These are phyloP conservation scores for Podarcis cretensis DNA, from an alignment of 2,113 vertebrate species.

Conservation along the genomic window DNA sequence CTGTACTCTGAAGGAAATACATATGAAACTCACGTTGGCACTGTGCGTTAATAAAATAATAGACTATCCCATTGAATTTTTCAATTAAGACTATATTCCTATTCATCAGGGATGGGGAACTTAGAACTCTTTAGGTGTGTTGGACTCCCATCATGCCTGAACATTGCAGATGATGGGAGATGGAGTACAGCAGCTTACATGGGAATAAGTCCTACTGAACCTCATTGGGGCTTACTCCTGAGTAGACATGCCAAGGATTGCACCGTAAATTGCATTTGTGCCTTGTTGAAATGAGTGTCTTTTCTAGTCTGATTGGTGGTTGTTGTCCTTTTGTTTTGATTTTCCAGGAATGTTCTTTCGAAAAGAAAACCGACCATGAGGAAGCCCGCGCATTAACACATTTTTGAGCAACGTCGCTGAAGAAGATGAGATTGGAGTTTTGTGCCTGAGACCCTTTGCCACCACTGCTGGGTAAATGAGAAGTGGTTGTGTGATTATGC, in stretches of 20 bases:
- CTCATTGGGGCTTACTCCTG: not conserved
- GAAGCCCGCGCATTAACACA: conserved; percentile 25
- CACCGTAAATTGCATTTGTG: not conserved
- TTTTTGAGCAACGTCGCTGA: not conserved
- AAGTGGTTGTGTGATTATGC: conserved; percentile 88
- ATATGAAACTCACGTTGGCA: conserved; percentile 45
- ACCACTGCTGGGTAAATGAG: conserved; percentile 74
- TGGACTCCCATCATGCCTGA: not conserved
- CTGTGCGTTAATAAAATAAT: conserved; percentile 14
- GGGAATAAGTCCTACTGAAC: not conserved
- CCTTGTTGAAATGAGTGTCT: conserved; percentile 40
- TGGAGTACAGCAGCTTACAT: not conserved
- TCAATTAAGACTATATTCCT: not conserved
- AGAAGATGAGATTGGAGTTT: conserved; percentile 57
- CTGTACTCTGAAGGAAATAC: conserved; percentile 20
- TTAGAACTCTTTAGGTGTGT: too few relatives aligned
- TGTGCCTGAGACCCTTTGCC: conserved; percentile 54
- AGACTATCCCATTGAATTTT: not conserved
- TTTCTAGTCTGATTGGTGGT: conserved; percentile 31
- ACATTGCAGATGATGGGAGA: too few relatives aligned
- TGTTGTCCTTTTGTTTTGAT: conserved; percentile 32
- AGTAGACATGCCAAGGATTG: not conserved
- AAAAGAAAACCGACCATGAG: conserved; percentile 50
- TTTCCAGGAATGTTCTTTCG: conserved; percentile 61
- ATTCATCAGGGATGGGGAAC: too few relatives aligned